Evolutionary conservation across 2,113 vertebrate genomes (phyloP).

Genomic region (Hyaena hyaena): DNA sequence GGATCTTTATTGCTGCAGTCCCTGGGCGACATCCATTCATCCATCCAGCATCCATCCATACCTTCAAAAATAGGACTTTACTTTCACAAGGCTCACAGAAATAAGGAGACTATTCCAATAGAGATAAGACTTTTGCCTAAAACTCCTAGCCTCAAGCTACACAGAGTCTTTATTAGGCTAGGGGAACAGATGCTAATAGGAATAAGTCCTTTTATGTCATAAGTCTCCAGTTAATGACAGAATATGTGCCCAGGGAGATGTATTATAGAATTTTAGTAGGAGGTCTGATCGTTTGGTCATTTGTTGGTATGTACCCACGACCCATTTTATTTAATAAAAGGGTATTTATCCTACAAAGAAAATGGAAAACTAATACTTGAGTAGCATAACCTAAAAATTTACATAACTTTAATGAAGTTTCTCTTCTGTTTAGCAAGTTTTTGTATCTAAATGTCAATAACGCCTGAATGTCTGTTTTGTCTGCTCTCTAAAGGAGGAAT

Average conservation of each 20-base stretch:
- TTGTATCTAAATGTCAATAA: not conserved
- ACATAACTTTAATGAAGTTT: conserved; percentile 16
- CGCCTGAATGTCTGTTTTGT: not conserved
- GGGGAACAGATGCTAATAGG: not conserved
- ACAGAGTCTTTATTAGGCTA: not conserved
- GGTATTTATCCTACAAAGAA: not conserved
- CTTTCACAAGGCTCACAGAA: not conserved
- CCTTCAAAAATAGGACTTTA: conserved; percentile 7
- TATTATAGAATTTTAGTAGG: conserved; percentile 16
- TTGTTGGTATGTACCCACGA: conserved; percentile 1
- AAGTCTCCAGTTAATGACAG: not conserved
- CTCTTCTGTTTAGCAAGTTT: conserved; percentile 22
- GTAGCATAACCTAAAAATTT: conserved; percentile 35
- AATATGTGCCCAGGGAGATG: not conserved
- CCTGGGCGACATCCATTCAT: not conserved
- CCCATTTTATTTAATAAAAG: not conserved
- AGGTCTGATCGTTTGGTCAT: not conserved
- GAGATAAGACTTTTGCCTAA: not conserved
- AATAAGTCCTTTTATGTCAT: not conserved
- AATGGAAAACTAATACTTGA: not conserved
- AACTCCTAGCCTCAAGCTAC: not conserved
- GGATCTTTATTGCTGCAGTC: not conserved
- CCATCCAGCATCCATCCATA: not conserved
- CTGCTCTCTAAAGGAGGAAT: not conserved
- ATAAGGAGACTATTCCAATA: not conserved